Evolutionary conservation across 2,888 invertebrate genomes (phyloP).

Genomic region (Willowsia nigromaculata): DNA sequence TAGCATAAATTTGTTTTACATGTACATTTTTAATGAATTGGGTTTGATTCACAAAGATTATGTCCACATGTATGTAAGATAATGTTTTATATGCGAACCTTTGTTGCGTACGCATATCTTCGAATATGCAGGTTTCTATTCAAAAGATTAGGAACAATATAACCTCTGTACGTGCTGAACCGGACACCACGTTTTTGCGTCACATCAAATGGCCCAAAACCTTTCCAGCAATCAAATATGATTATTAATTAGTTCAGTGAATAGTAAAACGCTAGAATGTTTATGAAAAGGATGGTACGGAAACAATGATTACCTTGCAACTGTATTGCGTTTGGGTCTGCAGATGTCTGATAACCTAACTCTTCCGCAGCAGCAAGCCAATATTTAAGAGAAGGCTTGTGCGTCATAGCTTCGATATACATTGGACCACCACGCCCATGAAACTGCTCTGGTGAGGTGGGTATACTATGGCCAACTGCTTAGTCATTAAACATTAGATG

Average conservation of each 20-base stretch:
- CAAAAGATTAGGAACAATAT: conserved; percentile 59
- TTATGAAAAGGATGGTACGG: too few species aligned
- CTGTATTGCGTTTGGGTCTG: conserved; percentile 62
- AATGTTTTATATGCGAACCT: conserved; percentile 17
- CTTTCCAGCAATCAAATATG: background rate
- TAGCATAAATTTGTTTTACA: too few species aligned
- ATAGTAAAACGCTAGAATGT: too few species aligned
- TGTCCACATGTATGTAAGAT: background rate
- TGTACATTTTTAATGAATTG: too few species aligned
- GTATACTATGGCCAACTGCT: background rate
- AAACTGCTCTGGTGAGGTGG: conserved; percentile 3
- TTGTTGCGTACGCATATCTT: conserved; percentile 60
- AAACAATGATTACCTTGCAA: conserved; percentile 59
- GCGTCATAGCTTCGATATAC: conserved; percentile 55
- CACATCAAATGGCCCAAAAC: conserved; percentile 66
- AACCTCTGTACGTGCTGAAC: conserved; percentile 61
- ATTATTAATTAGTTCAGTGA: background rate
- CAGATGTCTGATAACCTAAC: conserved; percentile 47
- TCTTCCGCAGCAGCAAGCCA: conserved; percentile 70
- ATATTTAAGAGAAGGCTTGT: conserved; percentile 46
- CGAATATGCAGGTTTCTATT: conserved; percentile 53
- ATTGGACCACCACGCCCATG: conserved; percentile 70
- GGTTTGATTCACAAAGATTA: too few species aligned
- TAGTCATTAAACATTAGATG: background rate
- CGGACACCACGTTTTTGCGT: conserved; percentile 58